phyloP scores from a whole-genome alignment of 2,797 vertebrate genomes.

The Microctenopoma lineatum region DNA sequence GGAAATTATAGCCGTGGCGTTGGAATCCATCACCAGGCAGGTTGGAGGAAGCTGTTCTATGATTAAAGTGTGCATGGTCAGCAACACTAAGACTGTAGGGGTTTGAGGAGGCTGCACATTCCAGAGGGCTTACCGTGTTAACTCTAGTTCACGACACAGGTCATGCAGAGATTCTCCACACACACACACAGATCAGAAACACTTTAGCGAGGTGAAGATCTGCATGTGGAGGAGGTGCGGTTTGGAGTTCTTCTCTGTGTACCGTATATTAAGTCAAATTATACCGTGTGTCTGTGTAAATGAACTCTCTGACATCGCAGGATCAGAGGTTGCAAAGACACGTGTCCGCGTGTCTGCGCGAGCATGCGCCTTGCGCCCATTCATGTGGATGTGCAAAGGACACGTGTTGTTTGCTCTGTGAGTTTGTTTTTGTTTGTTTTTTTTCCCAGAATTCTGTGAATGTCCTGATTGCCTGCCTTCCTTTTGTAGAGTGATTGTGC shows the following conservation, averaged over 20 bases:
- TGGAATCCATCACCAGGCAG: slow-evolving; percentile 71
- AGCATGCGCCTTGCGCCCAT: neutral
- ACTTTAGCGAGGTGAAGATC: slow-evolving; percentile 8
- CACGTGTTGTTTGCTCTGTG: slow-evolving; percentile 16
- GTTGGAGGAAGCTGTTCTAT: slow-evolving; percentile 72
- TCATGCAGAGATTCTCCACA: slow-evolving; percentile 51
- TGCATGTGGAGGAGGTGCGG: slow-evolving; percentile 10
- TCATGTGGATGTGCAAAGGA: neutral
- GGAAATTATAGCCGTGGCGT: slow-evolving; percentile 76
- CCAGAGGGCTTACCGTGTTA: slow-evolving; percentile 65
- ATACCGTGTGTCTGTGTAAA: slow-evolving; percentile 20
- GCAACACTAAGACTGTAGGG: slow-evolving; percentile 59
- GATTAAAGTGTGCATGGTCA: slow-evolving; percentile 78
- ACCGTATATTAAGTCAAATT: slow-evolving; percentile 34
- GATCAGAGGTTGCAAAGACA: neutral
- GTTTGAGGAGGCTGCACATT: slow-evolving; percentile 60
- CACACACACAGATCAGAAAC: slow-evolving; percentile 17
- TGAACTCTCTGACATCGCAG: slow-evolving; percentile 23
- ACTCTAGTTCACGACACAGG: slow-evolving; percentile 63
- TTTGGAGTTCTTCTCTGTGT: slow-evolving; percentile 14
- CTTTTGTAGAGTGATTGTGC: slow-evolving; percentile 50
- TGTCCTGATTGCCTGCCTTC: slow-evolving; percentile 35
- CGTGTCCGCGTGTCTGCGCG: neutral
- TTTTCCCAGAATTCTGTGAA: slow-evolving; percentile 17
- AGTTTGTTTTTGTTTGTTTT: neutral